These are phyloP conservation scores for Sternarchorhynchus goeldii DNA, from an alignment of 2,797 vertebrate genomes.

Conservation along the genomic window DNA sequence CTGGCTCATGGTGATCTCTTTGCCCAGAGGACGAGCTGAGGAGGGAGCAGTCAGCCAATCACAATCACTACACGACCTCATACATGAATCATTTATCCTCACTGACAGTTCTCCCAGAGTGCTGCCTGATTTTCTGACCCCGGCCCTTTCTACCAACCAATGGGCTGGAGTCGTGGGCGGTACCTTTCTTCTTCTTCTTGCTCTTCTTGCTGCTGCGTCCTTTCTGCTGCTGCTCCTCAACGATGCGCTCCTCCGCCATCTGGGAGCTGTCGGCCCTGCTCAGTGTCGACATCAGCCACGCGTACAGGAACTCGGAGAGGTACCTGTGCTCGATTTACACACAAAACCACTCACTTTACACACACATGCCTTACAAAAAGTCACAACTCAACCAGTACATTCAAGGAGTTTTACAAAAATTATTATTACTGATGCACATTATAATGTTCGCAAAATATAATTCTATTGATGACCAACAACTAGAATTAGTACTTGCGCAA, in stretches of 20 bases:
- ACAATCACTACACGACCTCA: not conserved
- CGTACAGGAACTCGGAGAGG: conserved; percentile 97
- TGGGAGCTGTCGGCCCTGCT: conserved; percentile 97
- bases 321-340: conserved; percentile 78
- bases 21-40: conserved; percentile 92
- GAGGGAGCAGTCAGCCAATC: conserved; percentile 39
- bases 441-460: no score
- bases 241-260: conserved; percentile 95
- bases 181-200: conserved; percentile 99
- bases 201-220: conserved; percentile 98
- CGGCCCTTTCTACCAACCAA: no score
- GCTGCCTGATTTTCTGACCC: not conserved
- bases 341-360: not conserved
- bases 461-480: no score
- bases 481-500: no score
- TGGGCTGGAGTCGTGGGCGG: no score
- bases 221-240: conserved; percentile 96
- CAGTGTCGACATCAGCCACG: conserved; percentile 97
- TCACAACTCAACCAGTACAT: no score
- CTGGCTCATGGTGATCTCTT: conserved; percentile 98
- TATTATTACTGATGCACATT: no score
- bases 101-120: not conserved
- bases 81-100: not conserved
- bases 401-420: no score
- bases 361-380: not conserved